These are phyloP conservation scores for Eira barbara DNA, from an alignment of 2,113 vertebrate species.

Conservation along the genomic window DNA sequence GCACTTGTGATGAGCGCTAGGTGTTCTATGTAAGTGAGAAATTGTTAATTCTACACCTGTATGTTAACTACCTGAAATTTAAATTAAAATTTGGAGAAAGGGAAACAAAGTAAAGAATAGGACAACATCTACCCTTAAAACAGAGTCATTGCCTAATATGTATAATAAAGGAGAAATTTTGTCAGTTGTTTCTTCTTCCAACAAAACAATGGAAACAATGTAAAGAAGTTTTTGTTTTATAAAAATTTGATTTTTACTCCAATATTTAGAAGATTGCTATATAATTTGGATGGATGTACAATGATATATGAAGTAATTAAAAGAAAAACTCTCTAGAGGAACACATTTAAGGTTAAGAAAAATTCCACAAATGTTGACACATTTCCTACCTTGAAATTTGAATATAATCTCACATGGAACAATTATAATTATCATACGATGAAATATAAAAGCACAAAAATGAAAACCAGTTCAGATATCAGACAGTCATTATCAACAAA, in stretches of 20 bases:
- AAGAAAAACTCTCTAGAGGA: neutral
- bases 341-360: neutral
- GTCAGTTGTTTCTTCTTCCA: neutral
- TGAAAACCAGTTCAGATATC: neutral
- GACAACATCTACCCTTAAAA: neutral
- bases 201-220: neutral
- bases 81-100: neutral
- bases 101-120: neutral
- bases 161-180: neutral
- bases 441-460: neutral
- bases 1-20: neutral
- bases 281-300: neutral
- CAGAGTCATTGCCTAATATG: neutral
- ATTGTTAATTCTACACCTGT: neutral
- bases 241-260: neutral
- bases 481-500: conserved; percentile 6
- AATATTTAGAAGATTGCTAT: neutral
- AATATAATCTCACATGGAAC: neutral
- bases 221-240: neutral
- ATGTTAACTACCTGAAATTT: neutral
- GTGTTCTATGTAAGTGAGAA: neutral
- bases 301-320: neutral
- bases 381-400: neutral
- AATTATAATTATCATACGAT: conserved; percentile 18
- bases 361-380: conserved; percentile 1